Conservation (phyloP, 2,888 invertebrate species). For the Idaea dimidiata region DNA sequence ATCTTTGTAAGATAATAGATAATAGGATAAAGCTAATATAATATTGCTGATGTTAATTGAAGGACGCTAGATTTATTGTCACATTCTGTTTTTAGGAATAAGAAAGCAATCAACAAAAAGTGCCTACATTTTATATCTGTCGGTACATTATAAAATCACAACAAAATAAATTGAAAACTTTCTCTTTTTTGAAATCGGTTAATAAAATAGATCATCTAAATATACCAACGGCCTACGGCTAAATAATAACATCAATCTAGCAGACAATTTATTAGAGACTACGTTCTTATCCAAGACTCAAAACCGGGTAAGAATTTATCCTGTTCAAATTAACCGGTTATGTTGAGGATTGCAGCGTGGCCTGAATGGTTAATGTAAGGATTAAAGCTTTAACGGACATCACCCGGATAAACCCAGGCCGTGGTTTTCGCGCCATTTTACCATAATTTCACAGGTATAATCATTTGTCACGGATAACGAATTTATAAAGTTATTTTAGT, state of each 20-base stretch:
- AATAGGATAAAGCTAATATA: too few species aligned
- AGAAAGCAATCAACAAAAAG: too few species aligned
- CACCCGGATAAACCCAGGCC: conserved; percentile 37
- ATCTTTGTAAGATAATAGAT: too few species aligned
- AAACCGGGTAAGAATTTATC: conserved; percentile 24
- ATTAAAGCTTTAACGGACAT: conserved; percentile 35
- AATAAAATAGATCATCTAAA: too few species aligned
- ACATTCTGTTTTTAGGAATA: too few species aligned
- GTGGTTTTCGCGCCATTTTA: conserved; percentile 35
- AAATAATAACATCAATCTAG: neutral
- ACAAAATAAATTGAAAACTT: too few species aligned
- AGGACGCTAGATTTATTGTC: too few species aligned
- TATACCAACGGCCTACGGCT: too few species aligned
- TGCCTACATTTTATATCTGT: too few species aligned
- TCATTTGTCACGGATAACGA: conserved; percentile 33
- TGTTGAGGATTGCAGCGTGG: conserved; percentile 38
- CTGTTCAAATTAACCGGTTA: conserved; percentile 27
- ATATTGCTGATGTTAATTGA: too few species aligned
- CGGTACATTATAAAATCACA: too few species aligned
- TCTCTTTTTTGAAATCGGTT: too few species aligned
- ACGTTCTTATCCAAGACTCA: neutral
- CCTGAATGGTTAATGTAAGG: conserved; percentile 43
- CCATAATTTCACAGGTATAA: conserved; percentile 42
- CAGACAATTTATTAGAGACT: neutral
- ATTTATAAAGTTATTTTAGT: conserved; percentile 27